A percentile compares a stretch with the other conserved stretches of the same genome.
phyloP scores from a whole-genome alignment of 2,797 vertebrate genomes.

The Paramormyrops hopkinsi region DNA sequence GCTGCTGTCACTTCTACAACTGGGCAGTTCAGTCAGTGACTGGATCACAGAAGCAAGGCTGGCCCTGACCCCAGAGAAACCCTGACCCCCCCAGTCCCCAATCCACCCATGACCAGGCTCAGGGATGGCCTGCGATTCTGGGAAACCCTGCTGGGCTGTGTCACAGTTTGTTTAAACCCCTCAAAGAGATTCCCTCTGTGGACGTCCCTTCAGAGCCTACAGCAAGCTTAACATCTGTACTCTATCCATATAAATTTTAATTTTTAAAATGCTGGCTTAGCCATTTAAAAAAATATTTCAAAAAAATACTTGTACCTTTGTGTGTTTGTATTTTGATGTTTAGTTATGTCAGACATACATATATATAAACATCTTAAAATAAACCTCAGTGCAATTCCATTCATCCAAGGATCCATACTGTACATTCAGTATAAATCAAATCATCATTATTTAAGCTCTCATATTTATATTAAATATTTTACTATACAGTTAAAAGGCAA shows the following conservation, averaged over 20 bases:
- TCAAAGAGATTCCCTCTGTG: background rate
- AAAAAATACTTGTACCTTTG: slow-evolving; percentile 15
- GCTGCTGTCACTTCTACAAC: background rate
- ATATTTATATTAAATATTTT: slow-evolving; percentile 13
- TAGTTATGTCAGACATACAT: slow-evolving; percentile 11
- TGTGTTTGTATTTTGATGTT: slow-evolving; percentile 2
- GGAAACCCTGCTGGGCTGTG: slow-evolving; percentile 31
- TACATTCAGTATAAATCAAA: slow-evolving; percentile 8
- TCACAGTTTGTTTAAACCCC: slow-evolving; percentile 66
- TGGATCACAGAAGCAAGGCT: background rate
- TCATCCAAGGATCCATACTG: background rate
- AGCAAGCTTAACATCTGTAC: background rate
- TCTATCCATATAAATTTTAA: background rate
- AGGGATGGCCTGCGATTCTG: background rate
- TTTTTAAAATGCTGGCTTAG: slow-evolving; percentile 20
- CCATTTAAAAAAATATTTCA: slow-evolving; percentile 47
- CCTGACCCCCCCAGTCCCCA: background rate
- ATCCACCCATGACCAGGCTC: background rate
- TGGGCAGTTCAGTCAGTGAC: background rate
- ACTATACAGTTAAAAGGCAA: slow-evolving; percentile 3
- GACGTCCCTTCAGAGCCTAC: background rate
- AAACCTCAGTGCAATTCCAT: slow-evolving; percentile 6
- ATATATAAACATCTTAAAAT: slow-evolving; percentile 21
- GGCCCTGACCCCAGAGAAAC: background rate
- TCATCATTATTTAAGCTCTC: background rate